Evolutionary conservation across 2,888 invertebrate species (phyloP).

Genomic region (Craniophora ligustri): DNA sequence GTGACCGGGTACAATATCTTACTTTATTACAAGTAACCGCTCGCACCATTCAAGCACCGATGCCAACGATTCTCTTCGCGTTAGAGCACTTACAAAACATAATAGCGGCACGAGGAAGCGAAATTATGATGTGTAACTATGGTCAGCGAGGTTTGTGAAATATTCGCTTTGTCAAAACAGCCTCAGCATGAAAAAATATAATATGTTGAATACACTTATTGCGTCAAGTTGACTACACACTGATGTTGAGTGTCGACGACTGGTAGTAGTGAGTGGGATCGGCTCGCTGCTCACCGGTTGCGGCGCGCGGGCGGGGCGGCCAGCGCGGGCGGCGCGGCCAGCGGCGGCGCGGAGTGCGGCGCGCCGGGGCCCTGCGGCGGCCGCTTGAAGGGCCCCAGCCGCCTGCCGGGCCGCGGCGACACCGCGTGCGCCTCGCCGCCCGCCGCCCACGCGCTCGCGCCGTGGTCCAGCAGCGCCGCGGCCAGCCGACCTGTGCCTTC

Average conservation of each 20-base stretch:
- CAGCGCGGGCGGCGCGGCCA: conserved; percentile 55
- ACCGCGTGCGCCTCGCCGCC: conserved; percentile 67
- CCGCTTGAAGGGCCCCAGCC: conserved; percentile 90
- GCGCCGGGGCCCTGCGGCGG: conserved; percentile 61
- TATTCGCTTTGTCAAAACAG: neutral
- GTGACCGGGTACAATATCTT: conserved; percentile 18
- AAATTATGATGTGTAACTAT: neutral
- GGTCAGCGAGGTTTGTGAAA: neutral
- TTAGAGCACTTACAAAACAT: neutral
- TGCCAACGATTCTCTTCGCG: neutral
- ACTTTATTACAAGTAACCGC: neutral
- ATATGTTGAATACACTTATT: conserved; percentile 2
- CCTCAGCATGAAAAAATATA: neutral
- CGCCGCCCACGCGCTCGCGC: conserved; percentile 77
- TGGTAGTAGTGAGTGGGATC: conserved; percentile 1
- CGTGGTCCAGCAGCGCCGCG: conserved; percentile 89
- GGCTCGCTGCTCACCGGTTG: conserved; percentile 81
- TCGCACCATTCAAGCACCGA: conserved; percentile 10
- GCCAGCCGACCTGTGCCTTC: conserved; percentile 85
- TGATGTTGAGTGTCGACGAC: conserved; percentile 10
- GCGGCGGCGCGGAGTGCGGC: conserved; percentile 50
- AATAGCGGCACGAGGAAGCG: conserved; percentile 2
- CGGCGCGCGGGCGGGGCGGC: conserved; percentile 64
- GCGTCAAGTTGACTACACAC: no score
- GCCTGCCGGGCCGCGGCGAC: conserved; percentile 92